Percentiles rank a stretch among this genome's conserved stretches.
phyloP scores from a whole-genome alignment of 2,888 invertebrate genomes.

The Lysandra bellargus region DNA sequence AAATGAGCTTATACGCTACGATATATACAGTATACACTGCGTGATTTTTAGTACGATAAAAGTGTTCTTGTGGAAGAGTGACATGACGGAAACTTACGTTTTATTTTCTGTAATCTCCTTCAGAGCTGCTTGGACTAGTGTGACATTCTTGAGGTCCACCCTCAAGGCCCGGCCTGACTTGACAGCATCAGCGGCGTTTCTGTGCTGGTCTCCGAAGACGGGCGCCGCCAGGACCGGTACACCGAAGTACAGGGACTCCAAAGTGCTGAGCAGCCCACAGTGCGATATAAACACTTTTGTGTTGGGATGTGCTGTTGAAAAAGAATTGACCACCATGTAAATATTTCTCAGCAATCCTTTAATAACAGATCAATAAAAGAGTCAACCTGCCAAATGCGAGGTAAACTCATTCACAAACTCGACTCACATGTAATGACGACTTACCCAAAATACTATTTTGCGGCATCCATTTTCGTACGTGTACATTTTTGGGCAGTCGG shows the following conservation, averaged over 20 bases:
- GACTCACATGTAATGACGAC: too few relatives aligned
- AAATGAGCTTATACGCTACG: too few relatives aligned
- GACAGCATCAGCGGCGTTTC: constrained; percentile 52
- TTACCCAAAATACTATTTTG: background rate
- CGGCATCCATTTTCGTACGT: background rate
- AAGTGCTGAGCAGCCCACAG: constrained; percentile 50
- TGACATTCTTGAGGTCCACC: constrained; percentile 50
- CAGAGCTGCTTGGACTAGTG: constrained; percentile 49
- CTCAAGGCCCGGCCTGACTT: constrained; percentile 49
- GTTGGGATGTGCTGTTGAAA: constrained; percentile 50
- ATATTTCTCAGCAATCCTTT: too few relatives aligned
- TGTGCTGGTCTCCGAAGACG: constrained; percentile 60
- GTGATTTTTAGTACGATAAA: too few relatives aligned
- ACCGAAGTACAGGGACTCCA: constrained; percentile 52
- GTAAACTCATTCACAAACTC: too few relatives aligned
- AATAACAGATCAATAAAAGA: too few relatives aligned
- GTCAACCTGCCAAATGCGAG: too few relatives aligned
- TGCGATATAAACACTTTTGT: constrained; percentile 52
- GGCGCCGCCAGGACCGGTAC: constrained; percentile 59
- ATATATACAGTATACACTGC: too few relatives aligned
- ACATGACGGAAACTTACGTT: too few relatives aligned
- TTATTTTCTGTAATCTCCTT: background rate
- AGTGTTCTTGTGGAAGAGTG: too few relatives aligned
- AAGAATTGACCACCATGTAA: background rate
- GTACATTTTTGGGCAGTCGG: background rate